Conservation (phyloP, 2,888 invertebrate species). For the Synanthedon tipuliformis region DNA sequence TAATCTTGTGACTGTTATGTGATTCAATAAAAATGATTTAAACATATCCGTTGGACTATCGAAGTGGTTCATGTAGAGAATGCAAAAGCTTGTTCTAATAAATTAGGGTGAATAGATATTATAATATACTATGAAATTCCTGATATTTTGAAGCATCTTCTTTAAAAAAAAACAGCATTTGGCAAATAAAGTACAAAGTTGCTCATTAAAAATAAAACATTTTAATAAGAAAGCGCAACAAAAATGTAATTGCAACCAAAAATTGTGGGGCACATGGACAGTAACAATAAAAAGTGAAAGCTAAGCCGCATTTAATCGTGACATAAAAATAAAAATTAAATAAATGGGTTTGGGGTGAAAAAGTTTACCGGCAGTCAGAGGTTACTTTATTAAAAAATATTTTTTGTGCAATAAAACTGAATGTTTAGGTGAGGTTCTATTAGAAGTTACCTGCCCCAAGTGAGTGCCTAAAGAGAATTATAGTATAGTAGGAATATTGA, state of each 20-base stretch:
- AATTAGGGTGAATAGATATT: too few relatives aligned
- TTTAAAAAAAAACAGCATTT: too few relatives aligned
- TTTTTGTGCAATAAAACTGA: constrained; percentile 38
- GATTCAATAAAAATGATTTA: constrained; percentile 48
- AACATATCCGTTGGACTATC: too few relatives aligned
- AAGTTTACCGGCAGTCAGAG: constrained; percentile 38
- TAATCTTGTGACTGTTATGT: not conserved
- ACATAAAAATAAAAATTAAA: constrained; percentile 70
- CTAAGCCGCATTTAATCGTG: constrained; percentile 67
- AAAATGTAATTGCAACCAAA: constrained; percentile 64
- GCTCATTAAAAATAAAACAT: constrained; percentile 9
- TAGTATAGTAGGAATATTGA: too few relatives aligned
- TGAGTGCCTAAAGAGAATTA: too few relatives aligned
- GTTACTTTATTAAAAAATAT: constrained; percentile 46
- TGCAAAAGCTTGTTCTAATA: too few relatives aligned
- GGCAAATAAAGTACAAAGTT: too few relatives aligned
- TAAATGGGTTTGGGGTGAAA: constrained; percentile 63
- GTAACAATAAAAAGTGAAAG: constrained; percentile 68
- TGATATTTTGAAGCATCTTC: too few relatives aligned
- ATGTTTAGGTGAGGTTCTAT: constrained; percentile 20
- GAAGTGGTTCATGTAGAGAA: too few relatives aligned
- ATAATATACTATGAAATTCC: too few relatives aligned
- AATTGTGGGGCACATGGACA: constrained; percentile 66
- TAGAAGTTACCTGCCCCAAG: constrained; percentile 46
- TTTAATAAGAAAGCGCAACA: constrained; percentile 53